Evolutionary conservation across 2,888 invertebrate genomes (phyloP), one percentile per base, ranked within the genome.

Genomic region (Octonoba sinensis): DNA sequence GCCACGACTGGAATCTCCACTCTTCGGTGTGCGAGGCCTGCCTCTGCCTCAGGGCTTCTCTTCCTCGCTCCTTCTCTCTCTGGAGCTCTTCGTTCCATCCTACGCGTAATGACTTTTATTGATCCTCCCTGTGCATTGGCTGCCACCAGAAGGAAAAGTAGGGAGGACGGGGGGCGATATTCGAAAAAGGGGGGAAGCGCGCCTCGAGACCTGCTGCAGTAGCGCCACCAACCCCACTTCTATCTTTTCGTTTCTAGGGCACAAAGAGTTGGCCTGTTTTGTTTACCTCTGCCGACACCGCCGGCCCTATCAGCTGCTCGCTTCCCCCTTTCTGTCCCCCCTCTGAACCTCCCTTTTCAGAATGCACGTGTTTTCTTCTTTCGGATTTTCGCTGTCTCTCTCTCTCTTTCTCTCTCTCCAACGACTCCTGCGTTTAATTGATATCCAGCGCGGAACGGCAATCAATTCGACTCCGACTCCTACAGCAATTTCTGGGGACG

Each of bases 241-340:
- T 75, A 69, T 79, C 72, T 60, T 71, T 72, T 66, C 71, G 78
- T 74, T 74, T 82, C 82, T 82, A 70, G 82, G 82, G 82, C 76
- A 82, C 82, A 82, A 82, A 82, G 82, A 82, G 82, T 82, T 82
- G 82, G 82, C 82, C 82, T 82, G 82, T 82, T 82, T 82, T 82
- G 82, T 82, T 82, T 82, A 82, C 82, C 82, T 82, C 82, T 70
- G 82, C 82, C 75, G 70, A 71, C 71, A 72, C 72, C 72, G 60
- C 79, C 73, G 65, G 76, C 76, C 71, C 71, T 71, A 71, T 71
- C 72, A 76, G 75, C 75, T 76, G 82, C 71, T 70, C 22, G 72
- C 44, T 60, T 47, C 72, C 72, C 54, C 57, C 27, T 46, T 47
- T 51, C 73, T 12, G 56, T 18, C 62, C 13, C 64, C 74, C 22